Conservation (phyloP, 2,888 invertebrate species). For the Chrysolina oricalcia region DNA sequence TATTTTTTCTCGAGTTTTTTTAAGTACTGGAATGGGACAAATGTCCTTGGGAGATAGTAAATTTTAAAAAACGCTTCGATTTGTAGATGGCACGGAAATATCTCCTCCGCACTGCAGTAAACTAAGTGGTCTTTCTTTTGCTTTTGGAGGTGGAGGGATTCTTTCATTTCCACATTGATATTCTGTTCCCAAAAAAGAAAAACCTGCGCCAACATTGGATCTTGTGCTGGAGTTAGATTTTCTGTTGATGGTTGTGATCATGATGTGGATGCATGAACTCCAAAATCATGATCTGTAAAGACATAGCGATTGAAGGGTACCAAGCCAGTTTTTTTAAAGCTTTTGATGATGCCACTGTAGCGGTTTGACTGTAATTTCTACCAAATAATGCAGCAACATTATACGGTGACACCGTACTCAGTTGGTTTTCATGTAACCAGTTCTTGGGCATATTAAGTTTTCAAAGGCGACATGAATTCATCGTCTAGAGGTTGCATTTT, state of each 20-base stretch:
- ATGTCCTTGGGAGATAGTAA: conserved; percentile 7
- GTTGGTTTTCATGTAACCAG: no score
- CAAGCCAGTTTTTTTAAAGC: no score
- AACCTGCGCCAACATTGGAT: conserved; percentile 6
- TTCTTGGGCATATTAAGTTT: no score
- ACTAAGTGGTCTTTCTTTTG: conserved; percentile 3
- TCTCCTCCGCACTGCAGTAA: conserved; percentile 3
- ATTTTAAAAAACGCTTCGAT: conserved; percentile 10
- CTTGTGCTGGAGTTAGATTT: conserved; percentile 21
- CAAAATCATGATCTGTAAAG: background rate
- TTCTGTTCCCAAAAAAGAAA: no score
- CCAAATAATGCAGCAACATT: no score
- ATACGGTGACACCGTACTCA: no score
- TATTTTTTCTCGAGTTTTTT: conserved; percentile 15
- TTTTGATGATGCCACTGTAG: no score
- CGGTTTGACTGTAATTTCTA: no score
- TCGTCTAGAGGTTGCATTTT: no score
- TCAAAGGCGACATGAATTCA: no score
- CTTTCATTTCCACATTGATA: conserved; percentile 7
- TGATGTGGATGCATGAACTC: conserved; percentile 17
- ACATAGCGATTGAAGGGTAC: no score
- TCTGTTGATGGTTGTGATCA: no score
- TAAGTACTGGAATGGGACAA: conserved; percentile 22
- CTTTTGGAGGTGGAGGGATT: conserved; percentile 1
- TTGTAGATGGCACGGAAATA: background rate